These are phyloP conservation scores for Aporophyla nigra DNA, from an alignment of 2,888 invertebrate species.

Conservation along the genomic window DNA sequence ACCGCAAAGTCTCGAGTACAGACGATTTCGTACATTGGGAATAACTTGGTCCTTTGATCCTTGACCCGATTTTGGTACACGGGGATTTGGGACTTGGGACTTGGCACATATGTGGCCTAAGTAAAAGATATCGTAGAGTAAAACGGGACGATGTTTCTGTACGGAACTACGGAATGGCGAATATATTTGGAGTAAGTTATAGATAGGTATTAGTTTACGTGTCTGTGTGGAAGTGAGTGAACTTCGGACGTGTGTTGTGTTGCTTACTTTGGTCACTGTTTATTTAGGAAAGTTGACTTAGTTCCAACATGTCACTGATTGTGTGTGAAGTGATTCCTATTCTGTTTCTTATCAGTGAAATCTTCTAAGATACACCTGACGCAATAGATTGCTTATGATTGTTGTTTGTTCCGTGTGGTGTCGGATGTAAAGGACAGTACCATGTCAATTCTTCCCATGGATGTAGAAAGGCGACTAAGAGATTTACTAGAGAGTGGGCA, in stretches of 20 bases:
- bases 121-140: slow-evolving; percentile 47
- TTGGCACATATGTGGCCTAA: slow-evolving; percentile 40
- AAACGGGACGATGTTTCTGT: slow-evolving; percentile 40
- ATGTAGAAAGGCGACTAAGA: too few species aligned
- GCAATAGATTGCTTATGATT: background rate
- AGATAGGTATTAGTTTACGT: slow-evolving; percentile 14
- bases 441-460: too few species aligned
- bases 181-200: slow-evolving; percentile 21
- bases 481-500: too few species aligned
- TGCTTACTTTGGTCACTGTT: slow-evolving; percentile 21
- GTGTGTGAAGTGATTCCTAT: slow-evolving; percentile 4
- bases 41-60: slow-evolving; percentile 61
- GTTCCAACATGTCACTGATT: slow-evolving; percentile 24
- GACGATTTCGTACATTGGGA: slow-evolving; percentile 44
- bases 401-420: too few species aligned
- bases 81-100: slow-evolving; percentile 49
- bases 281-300: slow-evolving; percentile 25
- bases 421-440: too few species aligned
- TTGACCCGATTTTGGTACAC: slow-evolving; percentile 65
- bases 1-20: slow-evolving; percentile 32
- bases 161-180: slow-evolving; percentile 25
- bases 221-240: slow-evolving; percentile 5
- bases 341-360: background rate
- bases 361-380: background rate
- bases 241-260: slow-evolving; percentile 16